phyloP scores from a whole-genome alignment of 1,140 invertebrate genomes.

The Drosophila virilis region DNA sequence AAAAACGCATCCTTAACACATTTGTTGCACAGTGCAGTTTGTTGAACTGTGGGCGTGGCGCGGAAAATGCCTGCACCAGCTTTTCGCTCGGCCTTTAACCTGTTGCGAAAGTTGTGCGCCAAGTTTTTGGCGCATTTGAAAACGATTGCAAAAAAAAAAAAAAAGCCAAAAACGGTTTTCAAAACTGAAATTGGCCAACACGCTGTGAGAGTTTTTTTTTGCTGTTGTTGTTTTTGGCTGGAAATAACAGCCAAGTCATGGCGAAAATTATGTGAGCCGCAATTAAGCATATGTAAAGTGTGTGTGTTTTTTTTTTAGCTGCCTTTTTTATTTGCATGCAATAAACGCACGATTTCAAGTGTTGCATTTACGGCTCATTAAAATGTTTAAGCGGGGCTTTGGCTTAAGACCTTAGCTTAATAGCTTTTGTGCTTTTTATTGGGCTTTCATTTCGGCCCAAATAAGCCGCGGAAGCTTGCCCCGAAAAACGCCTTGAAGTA shows the following conservation, averaged over 20 bases:
- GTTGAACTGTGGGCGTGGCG: neutral
- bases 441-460: too few relatives aligned
- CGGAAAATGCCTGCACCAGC: neutral
- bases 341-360: conserved; percentile 10
- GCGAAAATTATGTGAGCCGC: conserved; percentile 8
- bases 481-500: conserved; percentile 19
- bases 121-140: conserved; percentile 14
- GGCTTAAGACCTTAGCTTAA: too few relatives aligned
- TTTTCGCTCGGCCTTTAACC: conserved; percentile 40
- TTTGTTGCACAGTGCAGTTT: neutral
- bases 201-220: conserved; percentile 1
- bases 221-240: neutral
- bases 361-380: conserved; percentile 1
- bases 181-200: conserved; percentile 32
- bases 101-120: conserved; percentile 78
- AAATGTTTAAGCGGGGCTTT: conserved; percentile 2
- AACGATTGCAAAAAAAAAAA: too few relatives aligned
- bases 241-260: conserved; percentile 9
- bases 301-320: too few relatives aligned
- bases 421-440: too few relatives aligned
- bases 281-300: neutral
- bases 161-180: neutral
- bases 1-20: neutral
- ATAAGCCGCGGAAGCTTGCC: neutral
- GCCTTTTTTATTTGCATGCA: conserved; percentile 1